Base-by-base conservation (phyloP, 2,113 vertebrate species). In the Amblyopsis rosae region DNA sequence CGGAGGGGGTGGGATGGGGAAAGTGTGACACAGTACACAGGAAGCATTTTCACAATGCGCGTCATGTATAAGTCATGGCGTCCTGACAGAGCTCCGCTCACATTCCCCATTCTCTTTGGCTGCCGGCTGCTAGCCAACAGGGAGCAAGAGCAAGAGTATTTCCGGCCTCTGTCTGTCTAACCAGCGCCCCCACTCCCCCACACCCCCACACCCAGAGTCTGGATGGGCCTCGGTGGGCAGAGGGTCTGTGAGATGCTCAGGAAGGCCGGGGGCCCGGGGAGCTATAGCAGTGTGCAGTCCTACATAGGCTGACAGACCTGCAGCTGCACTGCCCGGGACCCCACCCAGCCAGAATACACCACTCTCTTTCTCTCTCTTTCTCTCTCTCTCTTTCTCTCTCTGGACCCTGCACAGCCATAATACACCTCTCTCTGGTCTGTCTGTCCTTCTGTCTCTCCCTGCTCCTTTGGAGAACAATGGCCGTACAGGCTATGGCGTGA, bases 11-110 rank as follows among this genome's bases (percentile, higher is more conserved):
- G 48, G 45, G 9, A 32, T 26, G 51, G 12, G 7, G 48, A n/a
- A 3, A 10, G 33, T 5, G 33, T 11, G 53, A 77, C 75, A 77
- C 62, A 75, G 85, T 81, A 86, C 86, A 90, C 79, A 88, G 87
- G 84, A 91, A 88, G 86, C 86, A 83, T 89, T 91, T 91, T 88
- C 90, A 89, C 90, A 89, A 77, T 83, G 88, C 69, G 57, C 70
- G 59, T 86, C 85, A 91, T 91, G 88, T 91, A 90, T 92, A 90
- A 91, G 84, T 91, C 85, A 91, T 91, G 89, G 90, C 82, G 81
- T 83, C 78, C 82, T 88, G 86, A 91, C 86, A 89, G 89, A 86
- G 82, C 67, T 46, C 71, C 12, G 67, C 59, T 32, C 81, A 82
- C 87, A 90, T 85, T 87, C 80, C 59, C 66, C 84, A 87, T 91